phyloP scores from a whole-genome alignment of 2,888 invertebrate species.

The Tribolium freemani region DNA sequence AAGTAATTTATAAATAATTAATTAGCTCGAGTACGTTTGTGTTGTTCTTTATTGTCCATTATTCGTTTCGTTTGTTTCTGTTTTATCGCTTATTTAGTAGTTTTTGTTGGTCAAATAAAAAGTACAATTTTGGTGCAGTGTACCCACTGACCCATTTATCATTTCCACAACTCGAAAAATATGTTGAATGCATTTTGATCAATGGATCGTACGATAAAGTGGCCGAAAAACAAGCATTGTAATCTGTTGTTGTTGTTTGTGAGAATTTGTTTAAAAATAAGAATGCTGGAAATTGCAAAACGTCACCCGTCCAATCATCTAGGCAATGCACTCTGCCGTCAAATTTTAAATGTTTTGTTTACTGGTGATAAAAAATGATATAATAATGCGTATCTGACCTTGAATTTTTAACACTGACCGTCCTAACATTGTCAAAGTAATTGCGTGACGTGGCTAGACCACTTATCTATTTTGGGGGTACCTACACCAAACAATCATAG shows the following conservation, averaged over 20 bases:
- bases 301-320: conserved; percentile 27
- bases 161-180: too few relatives aligned
- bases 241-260: neutral
- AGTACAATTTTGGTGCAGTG: too few relatives aligned
- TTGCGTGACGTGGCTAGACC: conserved; percentile 50
- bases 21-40: too few relatives aligned
- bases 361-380: conserved; percentile 54
- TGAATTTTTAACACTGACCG: conserved; percentile 57
- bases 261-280: too few relatives aligned
- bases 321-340: conserved; percentile 37
- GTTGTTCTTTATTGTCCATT: too few relatives aligned
- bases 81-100: too few relatives aligned
- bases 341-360: conserved; percentile 54
- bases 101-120: too few relatives aligned
- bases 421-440: conserved; percentile 55
- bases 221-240: neutral
- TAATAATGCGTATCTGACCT: conserved; percentile 51
- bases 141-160: too few relatives aligned
- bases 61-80: too few relatives aligned
- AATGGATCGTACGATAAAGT: too few relatives aligned
- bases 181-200: too few relatives aligned
- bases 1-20: too few relatives aligned
- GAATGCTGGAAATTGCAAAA: neutral
- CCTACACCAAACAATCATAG: conserved; percentile 20
- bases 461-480: conserved; percentile 52